phyloP scores from a whole-genome alignment of 2,888 invertebrate species.

The Machimus rusticus region DNA sequence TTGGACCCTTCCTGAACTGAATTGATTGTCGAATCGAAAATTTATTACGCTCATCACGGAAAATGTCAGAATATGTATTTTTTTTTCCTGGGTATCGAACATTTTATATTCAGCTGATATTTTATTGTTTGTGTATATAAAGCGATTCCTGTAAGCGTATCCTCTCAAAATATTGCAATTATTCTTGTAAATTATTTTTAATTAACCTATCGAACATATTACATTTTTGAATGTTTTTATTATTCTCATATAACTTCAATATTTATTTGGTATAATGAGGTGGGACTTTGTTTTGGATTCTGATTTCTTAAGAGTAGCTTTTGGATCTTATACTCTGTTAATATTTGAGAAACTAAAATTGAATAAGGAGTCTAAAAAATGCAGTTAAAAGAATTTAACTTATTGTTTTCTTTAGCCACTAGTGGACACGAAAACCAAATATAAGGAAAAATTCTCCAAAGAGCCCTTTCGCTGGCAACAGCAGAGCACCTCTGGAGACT shows the following conservation, averaged over 20 bases:
- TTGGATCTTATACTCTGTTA: no score
- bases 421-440: neutral
- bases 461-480: neutral
- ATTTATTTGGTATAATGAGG: neutral
- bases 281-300: no score
- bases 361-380: no score
- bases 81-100: neutral
- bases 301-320: no score
- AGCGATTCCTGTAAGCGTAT: neutral
- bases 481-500: neutral
- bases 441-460: neutral
- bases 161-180: neutral
- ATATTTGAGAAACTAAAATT: no score
- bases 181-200: neutral
- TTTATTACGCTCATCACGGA: neutral
- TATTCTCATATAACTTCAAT: neutral
- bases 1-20: neutral
- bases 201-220: neutral
- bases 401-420: neutral
- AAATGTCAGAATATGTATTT: no score
- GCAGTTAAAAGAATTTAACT: no score
- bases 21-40: neutral
- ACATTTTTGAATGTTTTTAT: neutral
- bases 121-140: neutral
- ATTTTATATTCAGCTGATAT: neutral